Conservation (phyloP, 2,113 vertebrate genomes). For the Nannobrachium achirus region DNA sequence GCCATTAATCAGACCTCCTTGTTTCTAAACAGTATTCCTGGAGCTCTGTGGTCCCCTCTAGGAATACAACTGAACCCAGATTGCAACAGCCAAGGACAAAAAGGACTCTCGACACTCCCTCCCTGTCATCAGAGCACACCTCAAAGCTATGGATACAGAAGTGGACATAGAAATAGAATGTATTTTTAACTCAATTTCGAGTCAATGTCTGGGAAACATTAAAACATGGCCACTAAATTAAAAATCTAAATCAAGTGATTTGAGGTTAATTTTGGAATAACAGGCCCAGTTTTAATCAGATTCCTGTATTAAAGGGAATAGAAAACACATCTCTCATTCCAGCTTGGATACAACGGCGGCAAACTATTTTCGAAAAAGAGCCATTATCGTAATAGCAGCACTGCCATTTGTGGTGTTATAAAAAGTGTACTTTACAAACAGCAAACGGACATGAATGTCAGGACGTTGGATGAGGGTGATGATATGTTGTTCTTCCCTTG, state of each 20-base stretch:
- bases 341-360: conserved; percentile 33
- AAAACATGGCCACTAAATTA: conserved; percentile 1
- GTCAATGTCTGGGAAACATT: conserved; percentile 31
- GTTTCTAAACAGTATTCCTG: conserved; percentile 21
- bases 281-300: conserved; percentile 6
- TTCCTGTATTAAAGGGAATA: conserved; percentile 16
- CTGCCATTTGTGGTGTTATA: conserved; percentile 21
- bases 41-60: conserved; percentile 15
- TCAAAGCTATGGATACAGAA: conserved; percentile 24
- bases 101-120: conserved; percentile 9
- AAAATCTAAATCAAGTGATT: neutral
- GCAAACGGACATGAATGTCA: conserved; percentile 42
- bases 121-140: conserved; percentile 38
- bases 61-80: conserved; percentile 45
- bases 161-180: conserved; percentile 25
- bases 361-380: conserved; percentile 9
- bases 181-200: conserved; percentile 28
- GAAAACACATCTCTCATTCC: conserved; percentile 32
- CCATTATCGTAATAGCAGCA: conserved; percentile 14
- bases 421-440: conserved; percentile 34
- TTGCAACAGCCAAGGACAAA: conserved; percentile 43
- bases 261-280: neutral
- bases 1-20: conserved; percentile 44
- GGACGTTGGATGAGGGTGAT: conserved; percentile 43
- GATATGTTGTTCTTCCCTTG: conserved; percentile 51